phyloP scores from a whole-genome alignment of 2,888 invertebrate species.

The Morinoia aosen region DNA sequence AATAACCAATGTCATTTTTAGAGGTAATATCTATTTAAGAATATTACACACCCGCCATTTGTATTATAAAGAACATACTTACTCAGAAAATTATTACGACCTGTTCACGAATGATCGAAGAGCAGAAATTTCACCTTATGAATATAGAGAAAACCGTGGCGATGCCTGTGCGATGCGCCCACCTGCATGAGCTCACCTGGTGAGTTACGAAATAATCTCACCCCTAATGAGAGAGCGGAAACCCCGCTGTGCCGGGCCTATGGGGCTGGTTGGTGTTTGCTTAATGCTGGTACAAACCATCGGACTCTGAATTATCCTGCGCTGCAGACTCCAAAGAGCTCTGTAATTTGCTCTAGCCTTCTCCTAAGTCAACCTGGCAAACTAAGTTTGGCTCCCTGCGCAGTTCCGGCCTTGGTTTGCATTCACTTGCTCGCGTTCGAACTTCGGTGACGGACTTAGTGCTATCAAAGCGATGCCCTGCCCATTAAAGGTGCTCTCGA shows the following conservation, averaged over 20 bases:
- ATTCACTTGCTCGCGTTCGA: neutral
- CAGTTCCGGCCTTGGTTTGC: constrained; percentile 9
- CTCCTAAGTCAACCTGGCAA: constrained; percentile 15
- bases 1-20: too few relatives aligned
- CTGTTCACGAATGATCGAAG: neutral
- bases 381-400: neutral
- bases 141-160: neutral
- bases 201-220: neutral
- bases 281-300: neutral
- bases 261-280: neutral
- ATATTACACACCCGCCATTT: too few relatives aligned
- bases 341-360: constrained; percentile 14
- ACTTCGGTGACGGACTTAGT: neutral
- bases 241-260: neutral
- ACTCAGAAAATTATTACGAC: too few relatives aligned
- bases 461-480: neutral
- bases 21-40: too few relatives aligned
- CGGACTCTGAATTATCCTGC: neutral
- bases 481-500: too few relatives aligned
- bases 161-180: neutral
- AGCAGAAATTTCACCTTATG: neutral
- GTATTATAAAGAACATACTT: neutral
- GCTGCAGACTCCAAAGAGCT: neutral
- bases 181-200: neutral
- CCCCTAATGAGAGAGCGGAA: neutral